Conservation (phyloP, 92 coral and sea anemone species). For the Pocillopora grandis region DNA sequence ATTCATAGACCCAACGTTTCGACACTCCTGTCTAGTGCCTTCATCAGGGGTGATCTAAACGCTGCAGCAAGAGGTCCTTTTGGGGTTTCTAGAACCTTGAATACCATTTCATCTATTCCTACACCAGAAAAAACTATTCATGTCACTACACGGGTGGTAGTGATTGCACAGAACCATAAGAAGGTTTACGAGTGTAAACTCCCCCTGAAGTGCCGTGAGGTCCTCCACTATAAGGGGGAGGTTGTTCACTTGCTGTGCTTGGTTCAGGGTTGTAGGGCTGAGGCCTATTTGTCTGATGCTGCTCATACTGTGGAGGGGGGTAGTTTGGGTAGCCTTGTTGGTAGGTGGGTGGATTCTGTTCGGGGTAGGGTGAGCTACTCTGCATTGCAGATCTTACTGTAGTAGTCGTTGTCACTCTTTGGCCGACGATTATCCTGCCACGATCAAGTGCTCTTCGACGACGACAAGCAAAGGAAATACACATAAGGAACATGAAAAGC, state of each 20-base stretch:
- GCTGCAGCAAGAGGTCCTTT: too few species aligned
- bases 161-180: conserved; percentile 22
- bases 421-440: conserved; percentile 4
- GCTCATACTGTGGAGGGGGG: conserved; percentile 30
- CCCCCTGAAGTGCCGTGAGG: conserved; percentile 15
- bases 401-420: conserved; percentile 1
- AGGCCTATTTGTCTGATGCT: background rate
- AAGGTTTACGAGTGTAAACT: conserved; percentile 5
- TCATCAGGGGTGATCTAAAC: too few species aligned
- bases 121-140: too few species aligned
- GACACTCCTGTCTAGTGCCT: too few species aligned
- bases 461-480: background rate
- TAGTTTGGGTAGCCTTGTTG: conserved; percentile 35
- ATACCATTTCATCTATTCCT: too few species aligned
- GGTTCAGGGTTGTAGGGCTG: conserved; percentile 21
- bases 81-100: too few species aligned
- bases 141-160: background rate
- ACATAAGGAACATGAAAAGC: background rate
- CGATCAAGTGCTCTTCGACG: background rate
- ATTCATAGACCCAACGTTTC: too few species aligned
- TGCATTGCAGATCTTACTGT: conserved; percentile 15
- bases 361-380: conserved; percentile 7
- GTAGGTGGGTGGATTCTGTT: conserved; percentile 4
- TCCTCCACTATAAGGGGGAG: conserved; percentile 34
- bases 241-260: conserved; percentile 1